These are phyloP conservation scores for Scaptomyza parva DNA, from an alignment of 2,888 invertebrate species.

Conservation along the genomic window DNA sequence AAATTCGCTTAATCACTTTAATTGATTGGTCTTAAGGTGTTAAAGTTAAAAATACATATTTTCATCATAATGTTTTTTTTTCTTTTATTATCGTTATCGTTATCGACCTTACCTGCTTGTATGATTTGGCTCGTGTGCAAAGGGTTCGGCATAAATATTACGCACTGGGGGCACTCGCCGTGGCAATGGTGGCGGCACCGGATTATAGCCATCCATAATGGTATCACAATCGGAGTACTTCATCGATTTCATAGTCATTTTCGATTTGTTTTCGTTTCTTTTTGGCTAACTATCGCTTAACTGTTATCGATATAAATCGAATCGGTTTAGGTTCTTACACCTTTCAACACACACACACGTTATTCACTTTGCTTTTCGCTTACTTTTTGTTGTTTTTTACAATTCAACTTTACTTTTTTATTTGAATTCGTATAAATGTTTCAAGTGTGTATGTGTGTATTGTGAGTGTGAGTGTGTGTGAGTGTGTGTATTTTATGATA, in stretches of 20 bases:
- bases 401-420: slow-evolving; percentile 32
- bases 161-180: slow-evolving; percentile 85
- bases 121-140: slow-evolving; percentile 85
- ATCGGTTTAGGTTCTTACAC: background rate
- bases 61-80: too few species aligned
- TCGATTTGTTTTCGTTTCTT: slow-evolving; percentile 39
- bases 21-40: too few species aligned
- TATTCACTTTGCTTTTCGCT: background rate
- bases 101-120: slow-evolving; percentile 83
- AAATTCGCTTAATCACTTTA: too few species aligned
- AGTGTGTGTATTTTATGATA: slow-evolving; percentile 18
- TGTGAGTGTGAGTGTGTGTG: slow-evolving; percentile 4
- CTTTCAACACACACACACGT: background rate
- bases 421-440: slow-evolving; percentile 31
- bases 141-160: slow-evolving; percentile 85
- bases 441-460: slow-evolving; percentile 1
- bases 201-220: slow-evolving; percentile 85
- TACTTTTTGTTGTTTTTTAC: background rate
- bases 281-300: background rate
- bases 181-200: slow-evolving; percentile 85
- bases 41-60: too few species aligned
- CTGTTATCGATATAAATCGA: slow-evolving; percentile 1
- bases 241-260: slow-evolving; percentile 86
- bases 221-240: slow-evolving; percentile 86
- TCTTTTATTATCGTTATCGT: too few species aligned